Evolutionary conservation across 2,888 invertebrate species (phyloP).

Genomic region (Microctonus aethiopoides): DNA sequence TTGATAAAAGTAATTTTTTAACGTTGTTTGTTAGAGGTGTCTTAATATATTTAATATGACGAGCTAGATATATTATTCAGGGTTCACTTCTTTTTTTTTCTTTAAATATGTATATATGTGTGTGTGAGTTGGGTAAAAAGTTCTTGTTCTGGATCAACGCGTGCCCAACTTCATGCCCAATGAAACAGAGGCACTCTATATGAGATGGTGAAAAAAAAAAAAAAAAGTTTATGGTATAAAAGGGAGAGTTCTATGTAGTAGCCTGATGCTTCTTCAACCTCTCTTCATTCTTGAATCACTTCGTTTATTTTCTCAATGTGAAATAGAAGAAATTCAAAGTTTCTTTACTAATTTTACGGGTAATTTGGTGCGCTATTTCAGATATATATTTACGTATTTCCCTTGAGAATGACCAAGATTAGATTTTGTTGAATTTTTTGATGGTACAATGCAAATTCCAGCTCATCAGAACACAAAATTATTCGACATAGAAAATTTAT

Average conservation of each 20-base stretch:
- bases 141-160: constrained; percentile 43
- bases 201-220: not conserved
- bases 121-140: constrained; percentile 26
- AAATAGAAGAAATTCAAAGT: constrained; percentile 47
- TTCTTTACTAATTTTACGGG: constrained; percentile 51
- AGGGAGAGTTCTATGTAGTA: constrained; percentile 11
- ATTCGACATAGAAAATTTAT: not conserved
- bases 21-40: not conserved
- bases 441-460: not conserved
- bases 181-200: constrained; percentile 41
- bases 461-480: constrained; percentile 24
- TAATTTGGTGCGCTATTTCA: constrained; percentile 45
- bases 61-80: not conserved
- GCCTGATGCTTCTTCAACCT: constrained; percentile 11
- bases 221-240: not conserved
- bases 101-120: constrained; percentile 37
- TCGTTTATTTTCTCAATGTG: constrained; percentile 41
- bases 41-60: not conserved
- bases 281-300: constrained; percentile 17
- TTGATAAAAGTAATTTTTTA: not conserved
- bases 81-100: constrained; percentile 29
- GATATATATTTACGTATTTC: constrained; percentile 28
- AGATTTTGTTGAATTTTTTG: constrained; percentile 17
- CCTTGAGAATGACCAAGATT: constrained; percentile 38
- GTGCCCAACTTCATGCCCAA: constrained; percentile 49